Conservation (phyloP, 2,113 vertebrate species). For the Bostrychus sinensis region DNA sequence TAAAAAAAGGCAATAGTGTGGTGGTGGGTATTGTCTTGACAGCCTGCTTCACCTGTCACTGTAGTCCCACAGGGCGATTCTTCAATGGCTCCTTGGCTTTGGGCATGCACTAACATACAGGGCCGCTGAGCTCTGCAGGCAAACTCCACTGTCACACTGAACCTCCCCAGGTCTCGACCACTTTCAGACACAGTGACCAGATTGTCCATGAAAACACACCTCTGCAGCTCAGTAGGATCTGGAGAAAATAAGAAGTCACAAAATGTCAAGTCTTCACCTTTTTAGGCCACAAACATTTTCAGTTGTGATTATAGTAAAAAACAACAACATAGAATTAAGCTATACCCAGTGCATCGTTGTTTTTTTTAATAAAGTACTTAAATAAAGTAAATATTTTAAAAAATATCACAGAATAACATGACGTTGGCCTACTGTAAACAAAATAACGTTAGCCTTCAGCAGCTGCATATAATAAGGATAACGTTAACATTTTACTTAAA, state of each 20-base stretch:
- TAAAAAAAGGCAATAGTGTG: neutral
- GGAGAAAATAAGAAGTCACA: neutral
- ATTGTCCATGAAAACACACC: constrained; percentile 82
- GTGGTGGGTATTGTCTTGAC: neutral
- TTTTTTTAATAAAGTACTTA: no score
- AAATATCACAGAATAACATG: no score
- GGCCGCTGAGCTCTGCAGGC: constrained; percentile 51
- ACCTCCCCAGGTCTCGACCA: constrained; percentile 76
- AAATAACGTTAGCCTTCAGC: no score
- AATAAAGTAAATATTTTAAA: no score
- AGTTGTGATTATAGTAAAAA: no score
- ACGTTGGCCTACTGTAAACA: no score
- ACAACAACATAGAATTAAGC: no score
- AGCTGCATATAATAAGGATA: neutral
- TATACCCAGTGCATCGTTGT: no score
- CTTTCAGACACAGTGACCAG: constrained; percentile 76
- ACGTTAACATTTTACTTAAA: neutral
- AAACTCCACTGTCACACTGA: constrained; percentile 77
- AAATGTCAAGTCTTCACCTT: no score
- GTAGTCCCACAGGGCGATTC: constrained; percentile 78
- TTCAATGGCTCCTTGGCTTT: constrained; percentile 71
- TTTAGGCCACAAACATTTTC: no score
- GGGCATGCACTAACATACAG: constrained; percentile 81
- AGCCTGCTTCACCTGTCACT: constrained; percentile 77
- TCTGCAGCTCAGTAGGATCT: constrained; percentile 78